phyloP scores from a whole-genome alignment of 37 sponge, comb jelly and placozoan species.

The Agelas oroides region DNA sequence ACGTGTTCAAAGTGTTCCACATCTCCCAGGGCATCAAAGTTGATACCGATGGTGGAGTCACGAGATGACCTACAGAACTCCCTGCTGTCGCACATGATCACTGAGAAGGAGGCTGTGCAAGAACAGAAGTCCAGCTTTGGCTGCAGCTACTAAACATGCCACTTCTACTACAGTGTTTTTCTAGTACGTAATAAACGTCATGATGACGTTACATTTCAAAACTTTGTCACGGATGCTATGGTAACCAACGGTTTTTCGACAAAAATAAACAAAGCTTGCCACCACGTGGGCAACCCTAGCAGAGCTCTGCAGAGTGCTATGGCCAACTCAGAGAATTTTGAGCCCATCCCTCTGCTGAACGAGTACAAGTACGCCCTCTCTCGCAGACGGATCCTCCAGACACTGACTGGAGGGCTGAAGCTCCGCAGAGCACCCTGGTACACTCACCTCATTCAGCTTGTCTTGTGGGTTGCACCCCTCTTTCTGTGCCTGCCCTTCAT shows the following conservation, averaged over 20 bases:
- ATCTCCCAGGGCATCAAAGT: slow-evolving; percentile 86
- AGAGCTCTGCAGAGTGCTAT: no score
- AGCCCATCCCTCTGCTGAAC: slow-evolving; percentile 59
- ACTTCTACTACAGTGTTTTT: no score
- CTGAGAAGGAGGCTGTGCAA: no score
- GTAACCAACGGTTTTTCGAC: neutral
- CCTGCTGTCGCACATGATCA: slow-evolving; percentile 68
- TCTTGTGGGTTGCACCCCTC: slow-evolving; percentile 53
- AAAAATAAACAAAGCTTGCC: neutral
- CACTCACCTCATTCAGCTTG: slow-evolving; percentile 40
- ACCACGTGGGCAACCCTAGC: no score
- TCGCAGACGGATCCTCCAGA: slow-evolving; percentile 51
- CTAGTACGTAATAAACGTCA: no score
- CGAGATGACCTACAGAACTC: slow-evolving; percentile 87
- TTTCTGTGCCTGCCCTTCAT: slow-evolving; percentile 47
- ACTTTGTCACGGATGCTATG: neutral
- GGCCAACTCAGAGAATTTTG: no score
- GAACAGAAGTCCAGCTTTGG: no score
- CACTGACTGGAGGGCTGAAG: slow-evolving; percentile 63
- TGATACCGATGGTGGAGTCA: slow-evolving; percentile 84
- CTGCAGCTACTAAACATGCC: no score
- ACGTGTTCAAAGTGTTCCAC: slow-evolving; percentile 88
- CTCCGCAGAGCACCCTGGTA: slow-evolving; percentile 49
- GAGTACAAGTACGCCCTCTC: slow-evolving; percentile 56
- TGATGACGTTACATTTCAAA: no score